Evolutionary conservation across 2,113 vertebrate genomes (phyloP).

Genomic region (Indicator maculatus): DNA sequence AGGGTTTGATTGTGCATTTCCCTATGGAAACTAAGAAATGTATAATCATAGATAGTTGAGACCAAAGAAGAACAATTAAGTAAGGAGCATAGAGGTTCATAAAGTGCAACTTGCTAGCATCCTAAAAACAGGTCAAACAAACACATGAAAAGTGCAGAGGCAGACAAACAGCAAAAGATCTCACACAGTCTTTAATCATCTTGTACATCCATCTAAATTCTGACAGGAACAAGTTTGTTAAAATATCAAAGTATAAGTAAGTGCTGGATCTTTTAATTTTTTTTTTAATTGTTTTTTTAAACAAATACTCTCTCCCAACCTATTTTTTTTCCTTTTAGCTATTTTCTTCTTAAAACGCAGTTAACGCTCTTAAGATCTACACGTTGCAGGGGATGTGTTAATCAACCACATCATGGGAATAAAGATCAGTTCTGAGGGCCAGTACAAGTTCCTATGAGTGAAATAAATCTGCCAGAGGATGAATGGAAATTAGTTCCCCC

Average conservation of each 20-base stretch:
- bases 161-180: neutral
- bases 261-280: neutral
- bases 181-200: neutral
- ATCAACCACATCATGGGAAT: neutral
- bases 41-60: neutral
- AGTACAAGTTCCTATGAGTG: neutral
- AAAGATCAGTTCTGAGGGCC: neutral
- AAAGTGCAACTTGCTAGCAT: neutral
- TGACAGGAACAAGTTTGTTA: neutral
- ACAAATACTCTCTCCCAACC: neutral
- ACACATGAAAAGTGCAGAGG: neutral
- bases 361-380: neutral
- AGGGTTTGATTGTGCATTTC: neutral
- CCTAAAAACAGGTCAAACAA: neutral
- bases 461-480: neutral
- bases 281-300: constrained; percentile 8
- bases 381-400: neutral
- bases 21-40: neutral
- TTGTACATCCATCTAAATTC: neutral
- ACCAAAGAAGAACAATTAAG: neutral
- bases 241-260: neutral
- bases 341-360: constrained; percentile 33
- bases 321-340: neutral
- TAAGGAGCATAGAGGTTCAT: neutral
- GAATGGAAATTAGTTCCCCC: neutral